Evolutionary conservation across 2,113 vertebrate species (phyloP).

Genomic region (Zootoca vivipara): DNA sequence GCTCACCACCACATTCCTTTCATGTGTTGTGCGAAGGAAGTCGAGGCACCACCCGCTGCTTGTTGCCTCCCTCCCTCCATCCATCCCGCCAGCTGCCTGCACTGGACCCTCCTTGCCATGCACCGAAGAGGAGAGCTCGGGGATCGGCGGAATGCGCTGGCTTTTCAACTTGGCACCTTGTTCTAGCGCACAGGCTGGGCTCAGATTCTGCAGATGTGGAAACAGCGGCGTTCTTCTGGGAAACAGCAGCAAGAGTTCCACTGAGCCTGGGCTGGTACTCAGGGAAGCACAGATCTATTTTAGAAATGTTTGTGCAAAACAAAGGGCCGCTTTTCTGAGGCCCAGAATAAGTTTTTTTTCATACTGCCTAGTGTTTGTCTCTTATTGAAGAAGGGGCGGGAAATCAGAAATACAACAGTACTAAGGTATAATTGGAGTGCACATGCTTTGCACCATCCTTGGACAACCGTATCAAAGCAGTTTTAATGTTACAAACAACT

Average conservation of each 20-base stretch:
- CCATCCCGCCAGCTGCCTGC: slow-evolving; percentile 17
- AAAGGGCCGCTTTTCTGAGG: not conserved
- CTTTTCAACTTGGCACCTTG: not conserved
- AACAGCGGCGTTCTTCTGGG: not conserved
- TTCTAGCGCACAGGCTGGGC: not conserved
- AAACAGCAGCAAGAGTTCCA: not conserved
- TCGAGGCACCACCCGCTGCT: slow-evolving; percentile 9
- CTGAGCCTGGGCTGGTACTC: not conserved
- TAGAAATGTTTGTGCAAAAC: too few species aligned
- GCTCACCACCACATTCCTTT: slow-evolving; percentile 48
- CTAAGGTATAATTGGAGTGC: not conserved
- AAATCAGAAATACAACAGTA: not conserved
- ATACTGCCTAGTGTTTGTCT: too few species aligned
- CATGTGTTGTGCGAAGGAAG: slow-evolving; percentile 36
- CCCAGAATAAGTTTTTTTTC: not conserved
- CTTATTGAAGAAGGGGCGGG: not conserved
- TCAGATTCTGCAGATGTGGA: not conserved
- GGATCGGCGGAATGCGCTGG: not conserved
- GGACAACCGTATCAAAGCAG: too few species aligned
- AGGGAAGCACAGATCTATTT: not conserved
- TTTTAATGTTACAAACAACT: too few species aligned
- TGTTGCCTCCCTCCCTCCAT: not conserved
- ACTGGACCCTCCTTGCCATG: not conserved
- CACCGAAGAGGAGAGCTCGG: not conserved
- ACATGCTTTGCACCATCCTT: not conserved